Evolutionary conservation across 2,113 vertebrate genomes (phyloP), one percentile per base, ranked within the genome.

Genomic region (Verasper variegatus): DNA sequence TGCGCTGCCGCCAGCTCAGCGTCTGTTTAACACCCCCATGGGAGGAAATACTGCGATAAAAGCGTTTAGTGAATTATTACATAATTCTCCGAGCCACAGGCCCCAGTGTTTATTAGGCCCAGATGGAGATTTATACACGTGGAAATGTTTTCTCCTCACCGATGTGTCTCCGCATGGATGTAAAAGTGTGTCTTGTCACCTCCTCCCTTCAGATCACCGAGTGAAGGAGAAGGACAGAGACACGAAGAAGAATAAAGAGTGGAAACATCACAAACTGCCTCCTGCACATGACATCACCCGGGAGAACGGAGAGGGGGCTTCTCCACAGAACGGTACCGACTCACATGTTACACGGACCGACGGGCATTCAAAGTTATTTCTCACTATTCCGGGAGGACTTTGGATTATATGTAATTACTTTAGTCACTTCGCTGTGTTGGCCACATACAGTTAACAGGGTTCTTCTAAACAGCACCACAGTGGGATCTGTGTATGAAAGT

Each of bases 231-330:
- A 96, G 92, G 91, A 92, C 51, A 15, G 74, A 9, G 93, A 95
- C 71, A 96, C 96, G 93, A 96, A 96, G 76, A 95, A 93, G 81
- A 94, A 94, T 78, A 97, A 96, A 85, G 96, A 96, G 69, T 96
- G 95, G 89, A 96, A 96, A 37, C 96, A 95, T 91, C 96, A 97
- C 89, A 96, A 95, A 61, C 82, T 95, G 81, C 96, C 96, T 91
- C 88, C 95, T 87, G 95, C 95, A 75, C 96, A 93, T 91, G 96
- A 97, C 88, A 93, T 96, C 71, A 92, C 95, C 73, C 96, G 96
- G 90, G 96, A 97, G 88, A 98, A 98, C 61, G 96, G 96, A 84
- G 96, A 96, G 51, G 86, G 95, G 73, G 94, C 95, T 75, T 92
- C 96, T 71, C 90, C 95, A 45, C 94, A 95, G 87, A 97, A 97